These are phyloP conservation scores for Athene noctua DNA, from an alignment of 2,113 vertebrate species.

Conservation along the genomic window DNA sequence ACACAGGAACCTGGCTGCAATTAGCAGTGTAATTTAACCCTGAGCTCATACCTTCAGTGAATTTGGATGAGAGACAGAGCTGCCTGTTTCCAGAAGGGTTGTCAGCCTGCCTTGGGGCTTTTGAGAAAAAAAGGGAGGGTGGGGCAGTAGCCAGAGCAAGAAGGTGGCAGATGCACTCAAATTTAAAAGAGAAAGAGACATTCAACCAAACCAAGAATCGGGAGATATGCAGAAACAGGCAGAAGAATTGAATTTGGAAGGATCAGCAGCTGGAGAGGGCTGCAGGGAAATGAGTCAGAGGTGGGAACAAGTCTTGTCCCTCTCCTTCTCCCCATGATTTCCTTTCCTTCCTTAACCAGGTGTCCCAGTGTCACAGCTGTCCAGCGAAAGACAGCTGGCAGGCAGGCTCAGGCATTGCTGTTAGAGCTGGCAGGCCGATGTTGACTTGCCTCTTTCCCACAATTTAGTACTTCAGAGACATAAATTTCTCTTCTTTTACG, in stretches of 20 bases:
- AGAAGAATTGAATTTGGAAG: not conserved
- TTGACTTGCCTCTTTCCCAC: too few species aligned
- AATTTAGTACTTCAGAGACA: not conserved
- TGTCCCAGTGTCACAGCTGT: not conserved
- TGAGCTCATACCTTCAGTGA: too few species aligned
- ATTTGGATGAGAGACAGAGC: too few species aligned
- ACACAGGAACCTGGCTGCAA: too few species aligned
- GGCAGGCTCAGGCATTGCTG: not conserved
- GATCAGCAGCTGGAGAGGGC: not conserved
- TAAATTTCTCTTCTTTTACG: conserved; percentile 65
- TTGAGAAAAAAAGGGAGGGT: too few species aligned
- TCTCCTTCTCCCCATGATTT: not conserved
- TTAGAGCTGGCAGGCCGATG: not conserved
- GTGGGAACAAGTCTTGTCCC: not conserved
- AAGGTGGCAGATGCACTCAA: not conserved
- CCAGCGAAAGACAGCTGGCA: not conserved
- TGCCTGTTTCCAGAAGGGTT: too few species aligned
- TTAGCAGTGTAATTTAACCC: too few species aligned
- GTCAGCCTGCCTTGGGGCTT: too few species aligned
- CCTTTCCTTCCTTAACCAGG: not conserved
- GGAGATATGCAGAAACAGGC: not conserved
- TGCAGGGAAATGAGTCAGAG: not conserved
- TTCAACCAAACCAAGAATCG: not conserved
- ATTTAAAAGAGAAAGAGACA: not conserved
- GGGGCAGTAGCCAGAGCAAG: not conserved